phyloP scores from a whole-genome alignment of 2,797 vertebrate genomes.

The Xenops minutus region DNA sequence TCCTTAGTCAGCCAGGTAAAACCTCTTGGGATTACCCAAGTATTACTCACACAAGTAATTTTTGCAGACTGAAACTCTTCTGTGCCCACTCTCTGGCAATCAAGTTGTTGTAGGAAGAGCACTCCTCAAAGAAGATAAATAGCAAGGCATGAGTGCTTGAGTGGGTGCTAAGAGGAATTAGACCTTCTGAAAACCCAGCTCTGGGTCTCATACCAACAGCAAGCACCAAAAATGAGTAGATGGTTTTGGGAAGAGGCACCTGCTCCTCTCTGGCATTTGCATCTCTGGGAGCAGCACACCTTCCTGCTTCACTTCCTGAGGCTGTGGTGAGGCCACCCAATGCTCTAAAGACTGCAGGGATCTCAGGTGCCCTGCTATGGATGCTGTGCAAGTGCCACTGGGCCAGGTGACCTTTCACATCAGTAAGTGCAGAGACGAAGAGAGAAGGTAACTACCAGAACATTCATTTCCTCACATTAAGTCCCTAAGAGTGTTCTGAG shows the following conservation, averaged over 20 bases:
- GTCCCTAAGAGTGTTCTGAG: not conserved
- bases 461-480: not conserved
- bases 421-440: not conserved
- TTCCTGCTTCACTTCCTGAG: not conserved
- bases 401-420: not conserved
- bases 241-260: not conserved
- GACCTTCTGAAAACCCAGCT: not conserved
- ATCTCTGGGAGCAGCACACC: not conserved
- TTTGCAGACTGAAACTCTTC: not conserved
- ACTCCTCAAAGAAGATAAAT: not conserved
- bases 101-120: not conserved
- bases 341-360: not conserved
- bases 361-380: not conserved
- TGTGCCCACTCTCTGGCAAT: constrained; percentile 21
- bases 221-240: not conserved
- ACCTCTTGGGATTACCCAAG: not conserved
- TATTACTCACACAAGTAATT: constrained; percentile 38
- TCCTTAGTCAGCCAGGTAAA: constrained; percentile 30
- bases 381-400: not conserved
- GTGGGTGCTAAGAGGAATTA: not conserved
- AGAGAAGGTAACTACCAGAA: not conserved
- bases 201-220: not conserved
- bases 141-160: not conserved
- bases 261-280: not conserved
- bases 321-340: not conserved